Evolutionary conservation across 1,140 invertebrate species (phyloP), one percentile per base, ranked within the genome.

Genomic region (Pseudoatta argentina): DNA sequence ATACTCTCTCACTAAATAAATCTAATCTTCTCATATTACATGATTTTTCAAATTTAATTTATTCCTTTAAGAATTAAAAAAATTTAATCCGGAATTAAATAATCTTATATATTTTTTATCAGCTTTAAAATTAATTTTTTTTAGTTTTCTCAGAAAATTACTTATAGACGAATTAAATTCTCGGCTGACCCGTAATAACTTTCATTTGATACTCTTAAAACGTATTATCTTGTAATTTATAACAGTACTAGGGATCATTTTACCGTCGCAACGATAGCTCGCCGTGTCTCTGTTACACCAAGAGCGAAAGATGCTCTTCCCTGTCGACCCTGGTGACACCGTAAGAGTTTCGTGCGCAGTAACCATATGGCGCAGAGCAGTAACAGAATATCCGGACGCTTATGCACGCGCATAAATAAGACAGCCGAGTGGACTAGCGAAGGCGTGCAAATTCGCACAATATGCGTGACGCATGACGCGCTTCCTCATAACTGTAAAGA

Each of bases 401-500:
- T 59, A 72, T 73, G 67, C 79, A 30, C 64, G 57, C 69, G 69
- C 69, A 83, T 83, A 83, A 83, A 83, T 83, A 83, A 83, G 69
- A 83, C 79, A 82, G 53, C 39, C n/a, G 79, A 83, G 79, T 75
- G 69, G 79, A 83, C 69, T 81, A 81, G 79, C 79, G 55, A 63
- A 83, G 69, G 55, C 79, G 69, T 75, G 71, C 79, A 83, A 83
- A 83, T 83, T 83, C 55, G 69, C 79, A 61, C 79, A 75, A 83
- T 83, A 75, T 83, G 79, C 67, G 79, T 83, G 79, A 83, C 67
- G 79, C 79, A 83, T 73, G 79, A 83, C 69, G 79, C 69, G 69
- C 79, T 83, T 83, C 79, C 79, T 83, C 69, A 75, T 83, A 83
- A 83, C 79, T 83, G 79, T 83, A 83, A 73, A 73, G 55, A 63